Evolutionary conservation across 2,113 vertebrate genomes (phyloP), one percentile per base, ranked within the genome.

Genomic region (Percopsis transmontana): DNA sequence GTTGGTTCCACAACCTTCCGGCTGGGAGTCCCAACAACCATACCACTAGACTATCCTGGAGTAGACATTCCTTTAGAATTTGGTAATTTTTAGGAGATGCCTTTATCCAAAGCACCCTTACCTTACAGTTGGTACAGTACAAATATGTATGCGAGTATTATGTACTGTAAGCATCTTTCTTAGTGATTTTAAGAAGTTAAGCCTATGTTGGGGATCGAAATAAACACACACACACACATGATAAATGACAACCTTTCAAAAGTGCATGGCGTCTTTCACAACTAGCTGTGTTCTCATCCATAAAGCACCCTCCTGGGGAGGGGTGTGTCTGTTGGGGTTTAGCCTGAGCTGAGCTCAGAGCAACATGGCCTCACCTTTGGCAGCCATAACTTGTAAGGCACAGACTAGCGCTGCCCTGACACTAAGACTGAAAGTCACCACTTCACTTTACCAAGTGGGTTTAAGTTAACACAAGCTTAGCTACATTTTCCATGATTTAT

Each of bases 341-440:
- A 52, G 33, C 3, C 44, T 61, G 33, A 70, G 38, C 61, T 53
- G 20, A 72, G 40, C 51, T 56, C 47, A 58, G 60, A 72, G 68
- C 58, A 66, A 40, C 77, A 78, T 71, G 56, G 63, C 69, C 63
- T 83, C 74, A 76, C 73, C 57, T 45, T 65, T 76, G 72, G 66
- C 62, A 50, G 9, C 16, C 20, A 41, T 21, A 47, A 27, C 5
- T 47, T 66, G 47, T 5, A 19, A 38, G 5, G 10, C 24, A 40
- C 44, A 12, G 19, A 60, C 10, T 44, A 58, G 62, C 44, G 53
- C 54, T 16, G 23, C 41, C 20, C 15, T 52, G 6, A 44, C 11
- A 44, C 39, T 40, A 40, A 7, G 39, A 33, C 8, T 33, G 27
- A 7, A 33, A 7, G 27, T 33, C 27, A 40, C 39, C 39, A 40